Evolutionary conservation across 1,140 invertebrate species (phyloP).

Genomic region (Branchinecta lynchi): DNA sequence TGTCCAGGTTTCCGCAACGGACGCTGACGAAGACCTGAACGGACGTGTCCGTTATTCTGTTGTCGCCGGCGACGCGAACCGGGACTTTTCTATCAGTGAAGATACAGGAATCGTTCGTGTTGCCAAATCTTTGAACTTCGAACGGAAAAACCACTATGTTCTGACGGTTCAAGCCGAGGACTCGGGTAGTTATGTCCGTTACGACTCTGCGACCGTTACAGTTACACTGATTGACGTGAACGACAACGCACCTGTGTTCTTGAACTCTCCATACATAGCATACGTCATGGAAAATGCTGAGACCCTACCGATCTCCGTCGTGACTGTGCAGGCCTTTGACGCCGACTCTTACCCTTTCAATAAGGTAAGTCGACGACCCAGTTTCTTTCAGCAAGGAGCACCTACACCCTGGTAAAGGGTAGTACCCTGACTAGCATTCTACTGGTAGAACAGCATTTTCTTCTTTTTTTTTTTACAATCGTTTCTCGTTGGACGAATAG

Average conservation of each 20-base stretch:
- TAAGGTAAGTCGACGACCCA: conserved; percentile 37
- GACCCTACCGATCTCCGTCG: conserved; percentile 32
- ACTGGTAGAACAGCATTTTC: too few species aligned
- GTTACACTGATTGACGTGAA: conserved; percentile 72
- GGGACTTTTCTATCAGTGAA: conserved; percentile 75
- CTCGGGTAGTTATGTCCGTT: conserved; percentile 47
- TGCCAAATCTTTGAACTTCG: conserved; percentile 78
- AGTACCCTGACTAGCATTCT: too few species aligned
- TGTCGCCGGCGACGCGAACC: conserved; percentile 69
- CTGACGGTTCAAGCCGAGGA: conserved; percentile 75
- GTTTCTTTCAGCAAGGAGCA: too few species aligned
- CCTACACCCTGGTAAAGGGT: too few species aligned
- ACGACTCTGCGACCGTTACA: conserved; percentile 49
- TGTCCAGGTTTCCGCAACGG: conserved; percentile 66
- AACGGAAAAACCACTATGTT: conserved; percentile 64
- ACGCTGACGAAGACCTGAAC: conserved; percentile 74
- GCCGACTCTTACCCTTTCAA: conserved; percentile 80
- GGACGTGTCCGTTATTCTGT: conserved; percentile 75
- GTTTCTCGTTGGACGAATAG: too few species aligned
- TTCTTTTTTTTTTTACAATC: too few species aligned
- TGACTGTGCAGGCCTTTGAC: conserved; percentile 64
- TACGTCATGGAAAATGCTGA: conserved; percentile 71
- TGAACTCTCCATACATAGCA: conserved; percentile 74
- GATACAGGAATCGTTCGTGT: conserved; percentile 74
- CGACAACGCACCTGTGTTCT: conserved; percentile 81